Conservation (phyloP, 1,140 invertebrate species). For the Drosophila grimshawi region DNA sequence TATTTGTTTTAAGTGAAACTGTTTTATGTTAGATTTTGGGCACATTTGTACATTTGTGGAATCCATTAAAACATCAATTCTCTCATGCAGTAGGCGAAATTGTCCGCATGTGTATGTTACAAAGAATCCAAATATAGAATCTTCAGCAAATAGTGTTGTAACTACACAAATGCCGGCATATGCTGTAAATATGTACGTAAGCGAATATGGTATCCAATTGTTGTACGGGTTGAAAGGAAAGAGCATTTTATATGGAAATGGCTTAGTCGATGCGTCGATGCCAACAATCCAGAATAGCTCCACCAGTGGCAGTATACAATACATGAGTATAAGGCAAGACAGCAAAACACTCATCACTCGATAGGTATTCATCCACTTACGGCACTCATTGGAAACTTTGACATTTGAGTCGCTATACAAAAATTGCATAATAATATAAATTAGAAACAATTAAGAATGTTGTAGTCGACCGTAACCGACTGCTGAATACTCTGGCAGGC, state of each 20-base stretch:
- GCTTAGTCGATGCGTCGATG: conserved; percentile 49
- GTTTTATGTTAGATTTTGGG: neutral
- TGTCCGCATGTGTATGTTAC: conserved; percentile 78
- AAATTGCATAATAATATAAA: neutral
- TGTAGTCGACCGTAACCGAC: no score
- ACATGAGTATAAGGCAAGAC: conserved; percentile 74
- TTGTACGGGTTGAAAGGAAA: conserved; percentile 73
- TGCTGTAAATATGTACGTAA: conserved; percentile 77
- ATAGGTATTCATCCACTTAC: conserved; percentile 65
- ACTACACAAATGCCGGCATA: conserved; percentile 82
- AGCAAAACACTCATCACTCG: conserved; percentile 68
- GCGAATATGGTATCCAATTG: conserved; percentile 55
- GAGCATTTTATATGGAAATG: conserved; percentile 82
- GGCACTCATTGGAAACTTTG: conserved; percentile 49
- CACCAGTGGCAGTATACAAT: conserved; percentile 73
- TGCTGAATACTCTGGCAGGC: no score
- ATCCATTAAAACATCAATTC: conserved; percentile 43
- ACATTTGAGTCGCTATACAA: conserved; percentile 32
- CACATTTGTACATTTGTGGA: neutral
- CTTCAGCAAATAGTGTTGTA: conserved; percentile 81
- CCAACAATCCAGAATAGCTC: conserved; percentile 57
- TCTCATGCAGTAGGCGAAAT: conserved; percentile 68
- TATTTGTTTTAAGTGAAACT: conserved; percentile 22
- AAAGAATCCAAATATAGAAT: conserved; percentile 80
- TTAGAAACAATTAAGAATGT: no score